phyloP scores from a whole-genome alignment of 2,797 vertebrate genomes.

The Capromys pilorides region DNA sequence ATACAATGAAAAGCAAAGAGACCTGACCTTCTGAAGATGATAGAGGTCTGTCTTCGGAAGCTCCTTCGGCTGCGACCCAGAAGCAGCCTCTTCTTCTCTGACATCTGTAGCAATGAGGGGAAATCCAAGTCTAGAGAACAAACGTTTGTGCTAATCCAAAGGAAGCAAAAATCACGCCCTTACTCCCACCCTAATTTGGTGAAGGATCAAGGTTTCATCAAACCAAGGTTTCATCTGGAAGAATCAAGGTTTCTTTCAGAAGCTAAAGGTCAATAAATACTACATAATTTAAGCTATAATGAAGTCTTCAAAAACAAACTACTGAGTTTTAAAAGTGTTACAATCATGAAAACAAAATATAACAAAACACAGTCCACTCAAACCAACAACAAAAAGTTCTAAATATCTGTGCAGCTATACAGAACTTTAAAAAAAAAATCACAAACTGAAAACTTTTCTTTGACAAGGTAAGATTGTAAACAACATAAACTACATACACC shows the following conservation, averaged over 20 bases:
- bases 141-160: conserved; percentile 27
- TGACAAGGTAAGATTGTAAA: conserved; percentile 32
- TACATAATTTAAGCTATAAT: conserved; percentile 25
- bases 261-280: conserved; percentile 51
- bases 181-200: background rate
- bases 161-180: conserved; percentile 19
- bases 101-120: conserved; percentile 72
- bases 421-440: background rate
- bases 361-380: background rate
- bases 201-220: conserved; percentile 35
- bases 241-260: conserved; percentile 2
- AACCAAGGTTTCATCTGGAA: background rate
- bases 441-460: conserved; percentile 53
- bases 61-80: conserved; percentile 87
- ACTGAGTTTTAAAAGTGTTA: conserved; percentile 55
- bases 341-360: conserved; percentile 39
- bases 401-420: conserved; percentile 38
- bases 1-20: conserved; percentile 61
- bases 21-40: conserved; percentile 95
- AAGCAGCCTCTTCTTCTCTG: conserved; percentile 84
- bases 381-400: conserved; percentile 18
- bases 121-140: conserved; percentile 64
- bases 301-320: conserved; percentile 47
- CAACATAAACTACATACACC: background rate
- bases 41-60: conserved; percentile 96